Percentiles rank a stretch among this genome's conserved stretches.
Conservation (phyloP, 1,140 invertebrate species). For the Sycophaga agraensis region DNA sequence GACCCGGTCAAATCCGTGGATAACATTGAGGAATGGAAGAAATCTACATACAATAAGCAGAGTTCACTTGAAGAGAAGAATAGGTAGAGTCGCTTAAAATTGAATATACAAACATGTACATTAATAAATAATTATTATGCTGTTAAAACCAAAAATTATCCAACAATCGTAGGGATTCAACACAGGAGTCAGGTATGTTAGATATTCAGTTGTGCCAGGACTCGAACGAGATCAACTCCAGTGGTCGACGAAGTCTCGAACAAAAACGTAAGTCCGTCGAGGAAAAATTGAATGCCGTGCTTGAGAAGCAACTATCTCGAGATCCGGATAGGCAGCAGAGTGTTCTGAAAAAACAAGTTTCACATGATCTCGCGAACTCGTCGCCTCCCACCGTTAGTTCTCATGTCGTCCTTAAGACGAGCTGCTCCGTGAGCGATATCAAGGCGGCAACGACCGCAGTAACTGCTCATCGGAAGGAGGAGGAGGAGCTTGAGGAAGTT, state of each 20-base stretch:
- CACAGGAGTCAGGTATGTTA: too few species aligned
- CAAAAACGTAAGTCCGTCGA: conserved; percentile 53
- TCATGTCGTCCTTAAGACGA: conserved; percentile 43
- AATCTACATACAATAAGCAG: conserved; percentile 39
- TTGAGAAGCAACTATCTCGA: conserved; percentile 50
- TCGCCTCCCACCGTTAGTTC: not conserved
- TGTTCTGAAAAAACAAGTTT: conserved; percentile 25
- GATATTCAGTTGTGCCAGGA: too few species aligned
- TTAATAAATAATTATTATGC: too few species aligned
- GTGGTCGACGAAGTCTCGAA: conserved; percentile 43
- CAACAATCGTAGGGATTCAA: not conserved
- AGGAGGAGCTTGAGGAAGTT: conserved; percentile 37
- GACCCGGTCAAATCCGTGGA: conserved; percentile 46
- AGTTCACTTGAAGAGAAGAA: conserved; percentile 43
- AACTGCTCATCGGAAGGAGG: too few species aligned
- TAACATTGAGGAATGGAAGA: conserved; percentile 41
- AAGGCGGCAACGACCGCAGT: conserved; percentile 31
- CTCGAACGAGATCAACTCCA: too few species aligned
- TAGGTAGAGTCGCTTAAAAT: too few species aligned
- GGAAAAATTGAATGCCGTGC: conserved; percentile 53
- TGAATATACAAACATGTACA: too few species aligned
- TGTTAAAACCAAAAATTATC: not conserved
- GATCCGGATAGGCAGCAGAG: conserved; percentile 30
- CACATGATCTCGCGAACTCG: conserved; percentile 8
- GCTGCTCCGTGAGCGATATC: conserved; percentile 47